Evolutionary conservation across 2,888 invertebrate species (phyloP), one percentile per base, ranked within the genome.

Genomic region (Pyrgus malvae): DNA sequence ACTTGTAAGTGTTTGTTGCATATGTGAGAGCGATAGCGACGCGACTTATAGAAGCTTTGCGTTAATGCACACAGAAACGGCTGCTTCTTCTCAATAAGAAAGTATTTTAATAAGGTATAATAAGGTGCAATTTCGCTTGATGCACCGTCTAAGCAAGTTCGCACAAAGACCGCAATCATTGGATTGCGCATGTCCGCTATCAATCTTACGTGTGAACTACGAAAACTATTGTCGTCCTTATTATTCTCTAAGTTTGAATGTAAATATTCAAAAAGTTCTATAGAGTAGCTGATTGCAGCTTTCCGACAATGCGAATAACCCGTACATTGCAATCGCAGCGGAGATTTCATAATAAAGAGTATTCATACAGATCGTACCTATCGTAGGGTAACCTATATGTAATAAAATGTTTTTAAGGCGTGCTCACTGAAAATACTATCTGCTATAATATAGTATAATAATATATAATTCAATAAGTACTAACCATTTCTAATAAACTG

Each of bases 131-230:
- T 76, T 78, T 82, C 45, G 66, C 55, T 56, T 60, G 69, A 58
- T 63, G 31, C 51, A 48, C 55, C 48, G 33, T 9, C 44, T 48
- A 65, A 66, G 60, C 74, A 64, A 62, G 72, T 73, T 80, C 68
- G 70, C 80, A 80, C 75, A 71, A 66, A 69, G 68, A 74, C 66
- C 65, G 62, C 62, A 59, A 59, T 64, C 69, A 61, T 64, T 58
- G 69, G 69, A 76, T 72, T 83, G 88, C 88, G 88, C 88, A 88
- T 87, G 88, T 78, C 80, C 74, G 76, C 75, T 77, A 77, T 78
- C 76, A 76, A 74, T 82, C 74, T 76, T 73, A 64, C 74, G 69
- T 70, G 72, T 72, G 73, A 82, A 84, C 79, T 78, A 81, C 70
- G 78, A 80, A 74, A 85, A 81, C 80, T 87, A 83, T 77, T 74